A percentile compares a stretch with the other conserved stretches of the same genome.
Conservation (phyloP, 2,888 invertebrate species). For the Ferrisia virgata region DNA sequence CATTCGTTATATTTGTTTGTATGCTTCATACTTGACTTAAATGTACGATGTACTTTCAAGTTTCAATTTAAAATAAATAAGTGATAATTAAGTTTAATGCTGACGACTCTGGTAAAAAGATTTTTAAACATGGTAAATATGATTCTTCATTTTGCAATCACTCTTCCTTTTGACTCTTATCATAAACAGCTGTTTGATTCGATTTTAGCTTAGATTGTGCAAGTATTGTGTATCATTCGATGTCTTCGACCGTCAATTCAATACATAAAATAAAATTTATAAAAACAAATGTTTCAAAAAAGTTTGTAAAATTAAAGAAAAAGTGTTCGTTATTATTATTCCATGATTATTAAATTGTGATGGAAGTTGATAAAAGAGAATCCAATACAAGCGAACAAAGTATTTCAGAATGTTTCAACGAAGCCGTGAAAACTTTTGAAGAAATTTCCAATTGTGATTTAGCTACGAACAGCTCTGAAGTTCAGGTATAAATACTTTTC, state of each 20-base stretch:
- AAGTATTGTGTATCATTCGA: not conserved
- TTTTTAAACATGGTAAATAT: not conserved
- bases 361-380: constrained; percentile 28
- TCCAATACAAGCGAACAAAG: constrained; percentile 13
- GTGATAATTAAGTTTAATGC: too few relatives aligned
- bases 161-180: not conserved
- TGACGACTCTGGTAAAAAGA: too few relatives aligned
- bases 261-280: not conserved
- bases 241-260: not conserved
- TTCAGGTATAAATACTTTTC: constrained; percentile 62
- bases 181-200: not conserved
- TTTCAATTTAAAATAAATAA: too few relatives aligned
- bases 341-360: not conserved
- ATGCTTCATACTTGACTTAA: too few relatives aligned
- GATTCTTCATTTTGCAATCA: not conserved
- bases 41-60: too few relatives aligned
- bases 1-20: too few relatives aligned
- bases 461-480: constrained; percentile 66
- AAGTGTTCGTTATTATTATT: not conserved
- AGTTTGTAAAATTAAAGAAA: not conserved
- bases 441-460: constrained; percentile 64
- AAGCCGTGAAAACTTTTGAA: constrained; percentile 68
- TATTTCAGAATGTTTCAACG: constrained; percentile 63
- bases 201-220: not conserved
- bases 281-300: not conserved